Percentiles rank a stretch among this genome's conserved stretches.
phyloP scores from a whole-genome alignment of 2,888 invertebrate genomes.

The Gastrophysa polygoni region DNA sequence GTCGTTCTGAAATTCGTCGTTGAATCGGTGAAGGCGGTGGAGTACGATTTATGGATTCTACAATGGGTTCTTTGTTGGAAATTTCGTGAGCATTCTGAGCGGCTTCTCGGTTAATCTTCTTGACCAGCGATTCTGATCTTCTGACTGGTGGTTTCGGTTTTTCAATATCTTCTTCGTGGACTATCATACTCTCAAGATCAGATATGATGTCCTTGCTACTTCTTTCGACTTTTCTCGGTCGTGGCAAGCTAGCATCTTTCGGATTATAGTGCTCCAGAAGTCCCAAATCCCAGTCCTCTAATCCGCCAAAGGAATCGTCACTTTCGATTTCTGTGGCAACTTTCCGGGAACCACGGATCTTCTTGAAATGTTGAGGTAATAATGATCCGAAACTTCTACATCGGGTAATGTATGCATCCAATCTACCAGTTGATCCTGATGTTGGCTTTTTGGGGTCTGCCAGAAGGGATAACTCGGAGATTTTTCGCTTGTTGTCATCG shows the following conservation, averaged over 20 bases:
- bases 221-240: constrained; percentile 46
- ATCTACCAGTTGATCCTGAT: constrained; percentile 52
- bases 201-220: constrained; percentile 44
- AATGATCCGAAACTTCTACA: constrained; percentile 60
- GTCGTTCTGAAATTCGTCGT: constrained; percentile 15
- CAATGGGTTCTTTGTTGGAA: constrained; percentile 21
- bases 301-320: constrained; percentile 59
- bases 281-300: constrained; percentile 61
- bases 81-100: constrained; percentile 33
- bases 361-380: constrained; percentile 57
- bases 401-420: constrained; percentile 59
- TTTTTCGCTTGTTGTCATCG: constrained; percentile 39
- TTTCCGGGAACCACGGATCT: constrained; percentile 48
- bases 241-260: constrained; percentile 56
- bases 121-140: constrained; percentile 50
- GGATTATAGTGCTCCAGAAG: constrained; percentile 59
- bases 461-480: constrained; percentile 38
- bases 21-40: constrained; percentile 49
- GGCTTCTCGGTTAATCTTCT: constrained; percentile 47
- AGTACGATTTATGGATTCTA: constrained; percentile 21
- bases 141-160: constrained; percentile 48
- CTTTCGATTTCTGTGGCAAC: constrained; percentile 55
- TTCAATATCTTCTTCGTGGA: constrained; percentile 45
- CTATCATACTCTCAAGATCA: constrained; percentile 52
- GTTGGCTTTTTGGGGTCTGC: constrained; percentile 44